Conservation (phyloP, 2,113 vertebrate species). For the Poeciliopsis retropinna region DNA sequence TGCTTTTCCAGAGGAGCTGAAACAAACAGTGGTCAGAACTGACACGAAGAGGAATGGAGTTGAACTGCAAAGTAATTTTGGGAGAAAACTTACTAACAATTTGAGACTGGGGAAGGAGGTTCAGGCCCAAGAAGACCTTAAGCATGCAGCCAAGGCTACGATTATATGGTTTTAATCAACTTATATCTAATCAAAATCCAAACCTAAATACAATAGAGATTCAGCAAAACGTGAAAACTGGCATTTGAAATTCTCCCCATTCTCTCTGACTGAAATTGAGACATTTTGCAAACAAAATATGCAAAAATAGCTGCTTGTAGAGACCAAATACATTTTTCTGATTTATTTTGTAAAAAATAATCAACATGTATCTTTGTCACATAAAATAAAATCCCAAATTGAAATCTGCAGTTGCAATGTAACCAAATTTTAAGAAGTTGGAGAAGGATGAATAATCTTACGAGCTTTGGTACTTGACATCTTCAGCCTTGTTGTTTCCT, state of each 20-base stretch:
- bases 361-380: no score
- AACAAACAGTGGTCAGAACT: no score
- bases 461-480: conserved; percentile 46
- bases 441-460: not conserved
- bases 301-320: not conserved
- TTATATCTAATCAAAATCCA: not conserved
- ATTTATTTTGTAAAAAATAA: no score
- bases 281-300: not conserved
- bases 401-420: no score
- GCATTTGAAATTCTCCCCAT: no score
- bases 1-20: no score
- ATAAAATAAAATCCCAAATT: no score
- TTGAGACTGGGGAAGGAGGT: no score
- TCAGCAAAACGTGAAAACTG: not conserved
- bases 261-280: no score
- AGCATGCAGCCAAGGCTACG: not conserved
- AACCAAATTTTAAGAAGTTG: not conserved
- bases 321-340: not conserved
- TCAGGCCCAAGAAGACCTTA: not conserved
- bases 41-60: no score
- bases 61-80: no score
- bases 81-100: no score
- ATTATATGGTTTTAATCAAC: not conserved
- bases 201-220: not conserved
- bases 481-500: conserved; percentile 44